Conservation (phyloP, 2,113 vertebrate species). For the Poeciliopsis prolifica region DNA sequence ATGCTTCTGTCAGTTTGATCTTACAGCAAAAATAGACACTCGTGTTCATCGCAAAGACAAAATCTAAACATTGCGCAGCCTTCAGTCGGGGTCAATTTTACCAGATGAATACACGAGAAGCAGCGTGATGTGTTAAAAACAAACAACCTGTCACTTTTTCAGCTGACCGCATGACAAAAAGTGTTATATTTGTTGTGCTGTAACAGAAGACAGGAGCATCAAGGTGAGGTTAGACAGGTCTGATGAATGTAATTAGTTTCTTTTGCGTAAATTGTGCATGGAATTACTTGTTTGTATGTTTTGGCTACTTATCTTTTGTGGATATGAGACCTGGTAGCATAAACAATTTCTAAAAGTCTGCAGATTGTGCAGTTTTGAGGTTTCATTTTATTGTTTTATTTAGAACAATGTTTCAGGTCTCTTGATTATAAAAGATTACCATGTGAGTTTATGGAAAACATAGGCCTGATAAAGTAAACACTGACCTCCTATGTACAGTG, state of each 20-base stretch:
- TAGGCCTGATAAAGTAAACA: no score
- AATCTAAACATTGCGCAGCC: slow-evolving; percentile 10
- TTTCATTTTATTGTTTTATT: not conserved
- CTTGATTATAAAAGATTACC: no score
- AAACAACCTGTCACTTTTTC: no score
- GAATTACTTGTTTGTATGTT: not conserved
- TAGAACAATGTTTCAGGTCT: no score
- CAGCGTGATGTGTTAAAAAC: not conserved
- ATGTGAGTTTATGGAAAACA: no score
- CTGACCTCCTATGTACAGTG: no score
- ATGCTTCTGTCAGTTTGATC: slow-evolving; percentile 31
- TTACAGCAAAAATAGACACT: slow-evolving; percentile 5
- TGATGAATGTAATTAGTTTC: slow-evolving; percentile 7
- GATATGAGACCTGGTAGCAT: not conserved
- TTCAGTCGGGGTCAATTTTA: not conserved
- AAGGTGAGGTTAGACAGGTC: not conserved
- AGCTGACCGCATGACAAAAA: no score
- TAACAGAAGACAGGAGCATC: not conserved
- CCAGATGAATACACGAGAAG: not conserved
- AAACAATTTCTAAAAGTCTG: not conserved
- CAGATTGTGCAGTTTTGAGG: not conserved
- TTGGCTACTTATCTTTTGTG: not conserved
- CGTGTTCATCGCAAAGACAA: slow-evolving; percentile 26
- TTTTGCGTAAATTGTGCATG: not conserved
- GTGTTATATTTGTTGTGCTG: slow-evolving; percentile 1